Evolutionary conservation across 2,113 vertebrate species (phyloP).

Genomic region (Zingel zingel): DNA sequence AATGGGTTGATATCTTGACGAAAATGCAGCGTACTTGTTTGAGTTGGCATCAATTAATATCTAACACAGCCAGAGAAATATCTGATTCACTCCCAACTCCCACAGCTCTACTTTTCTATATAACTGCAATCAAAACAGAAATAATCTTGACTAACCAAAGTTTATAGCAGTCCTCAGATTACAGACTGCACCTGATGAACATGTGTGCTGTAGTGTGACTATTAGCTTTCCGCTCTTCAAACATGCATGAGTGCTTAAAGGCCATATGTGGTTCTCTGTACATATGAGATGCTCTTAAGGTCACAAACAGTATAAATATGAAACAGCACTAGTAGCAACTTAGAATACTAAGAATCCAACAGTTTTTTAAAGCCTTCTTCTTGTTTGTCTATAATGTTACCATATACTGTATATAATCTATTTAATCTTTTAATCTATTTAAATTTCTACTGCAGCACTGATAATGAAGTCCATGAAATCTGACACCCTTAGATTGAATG

Average conservation of each 20-base stretch:
- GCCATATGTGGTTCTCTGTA: constrained; percentile 11
- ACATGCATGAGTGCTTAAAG: constrained; percentile 11
- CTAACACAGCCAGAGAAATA: constrained; percentile 22
- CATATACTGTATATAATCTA: not conserved
- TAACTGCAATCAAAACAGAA: constrained; percentile 46
- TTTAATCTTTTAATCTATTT: constrained; percentile 8
- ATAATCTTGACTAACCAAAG: constrained; percentile 11
- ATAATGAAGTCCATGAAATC: constrained; percentile 46
- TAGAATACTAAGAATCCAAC: not conserved
- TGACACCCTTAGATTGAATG: constrained; percentile 58
- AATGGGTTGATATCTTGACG: constrained; percentile 32
- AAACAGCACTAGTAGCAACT: not conserved
- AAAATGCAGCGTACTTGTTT: constrained; percentile 23
- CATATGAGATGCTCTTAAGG: not conserved
- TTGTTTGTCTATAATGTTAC: too few species aligned
- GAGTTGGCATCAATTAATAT: constrained; percentile 25
- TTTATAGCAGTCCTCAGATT: constrained; percentile 12
- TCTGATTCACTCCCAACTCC: not conserved
- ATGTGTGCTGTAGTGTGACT: not conserved
- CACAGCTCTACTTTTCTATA: constrained; percentile 9
- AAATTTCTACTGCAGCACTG: constrained; percentile 9
- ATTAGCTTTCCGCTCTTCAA: constrained; percentile 10
- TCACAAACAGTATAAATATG: constrained; percentile 25
- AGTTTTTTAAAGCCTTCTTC: not conserved
- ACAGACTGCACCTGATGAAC: constrained; percentile 1